Evolutionary conservation across 2,888 invertebrate species (phyloP).

Genomic region (Lasius platythorax): DNA sequence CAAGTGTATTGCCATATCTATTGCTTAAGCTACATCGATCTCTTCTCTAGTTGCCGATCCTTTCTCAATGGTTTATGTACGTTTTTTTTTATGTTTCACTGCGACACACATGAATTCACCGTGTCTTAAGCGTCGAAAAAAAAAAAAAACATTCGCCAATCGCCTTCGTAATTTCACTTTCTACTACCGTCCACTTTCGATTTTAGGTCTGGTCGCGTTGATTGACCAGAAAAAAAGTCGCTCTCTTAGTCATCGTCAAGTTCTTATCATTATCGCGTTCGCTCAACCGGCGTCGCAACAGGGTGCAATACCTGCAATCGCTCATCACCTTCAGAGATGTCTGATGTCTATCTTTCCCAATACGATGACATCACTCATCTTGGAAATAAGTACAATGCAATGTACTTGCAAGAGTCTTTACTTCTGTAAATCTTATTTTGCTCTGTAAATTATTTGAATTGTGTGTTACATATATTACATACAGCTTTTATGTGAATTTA

Average conservation of each 20-base stretch:
- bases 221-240: conserved; percentile 60
- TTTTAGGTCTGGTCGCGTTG: conserved; percentile 72
- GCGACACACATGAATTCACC: conserved; percentile 33
- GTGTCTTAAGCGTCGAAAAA: conserved; percentile 39
- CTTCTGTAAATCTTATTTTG: background rate
- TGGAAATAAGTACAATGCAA: background rate
- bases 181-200: conserved; percentile 81
- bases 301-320: conserved; percentile 33
- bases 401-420: background rate
- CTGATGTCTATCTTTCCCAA: conserved; percentile 7
- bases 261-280: conserved; percentile 53
- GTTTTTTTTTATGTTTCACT: background rate
- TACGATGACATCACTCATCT: background rate
- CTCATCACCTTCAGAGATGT: background rate
- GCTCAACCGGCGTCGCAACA: conserved; percentile 39
- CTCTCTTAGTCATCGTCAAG: conserved; percentile 56
- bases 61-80: conserved; percentile 49
- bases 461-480: background rate
- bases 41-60: background rate
- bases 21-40: background rate
- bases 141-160: conserved; percentile 27
- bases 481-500: background rate
- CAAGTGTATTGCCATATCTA: background rate
- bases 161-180: conserved; percentile 79
- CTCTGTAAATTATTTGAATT: background rate